Evolutionary conservation across 2,888 invertebrate genomes (phyloP), one percentile per base, ranked within the genome.

Genomic region (Acanthosepion lycidas): DNA sequence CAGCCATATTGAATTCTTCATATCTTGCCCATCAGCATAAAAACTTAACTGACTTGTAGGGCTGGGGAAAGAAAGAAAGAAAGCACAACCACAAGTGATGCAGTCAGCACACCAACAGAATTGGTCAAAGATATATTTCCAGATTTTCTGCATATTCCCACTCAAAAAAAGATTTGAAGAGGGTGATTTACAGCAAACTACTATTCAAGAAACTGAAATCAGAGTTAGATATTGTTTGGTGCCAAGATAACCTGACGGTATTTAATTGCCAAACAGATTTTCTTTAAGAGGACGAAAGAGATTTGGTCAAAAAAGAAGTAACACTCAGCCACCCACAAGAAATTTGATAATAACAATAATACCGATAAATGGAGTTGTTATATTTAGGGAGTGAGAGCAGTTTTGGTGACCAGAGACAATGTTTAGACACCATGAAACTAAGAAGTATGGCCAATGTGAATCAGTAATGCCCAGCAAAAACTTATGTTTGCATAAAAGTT

Each of bases 371-470:
- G 78, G 20, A n/a, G 78, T n/a, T n/a, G n/a, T n/a, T 1, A 78
- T n/a, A n/a, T 78, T 33, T 18, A 33, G 78, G 78, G n/a, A n/a
- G n/a, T 33, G 2, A 12, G n/a, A n/a, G 78, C 33, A 33, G 8
- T 78, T 78, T 78, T 78, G n/a, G 78, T 78, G 78, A 78, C 12
- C 3, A 78, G 78, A 8, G n/a, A n/a, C 5, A n/a, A 78, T 5
- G n/a, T 78, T 78, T 78, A 15, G 78, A n/a, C 78, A 78, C n/a
- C 33, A 33, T n/a, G 78, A n/a, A 33, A 78, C n/a, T 42, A 78
- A 78, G 78, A 78, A 78, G 78, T 8, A 78, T 78, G 78, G 78
- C n/a, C 78, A 78, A 78, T 78, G n/a, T 78, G n/a, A 78, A 78
- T n/a, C n/a, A 78, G 78, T 78, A n/a, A 78, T 78, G 33, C 78